phyloP scores from a whole-genome alignment of 2,888 invertebrate genomes.

The Scrobipalpa atriplicella region DNA sequence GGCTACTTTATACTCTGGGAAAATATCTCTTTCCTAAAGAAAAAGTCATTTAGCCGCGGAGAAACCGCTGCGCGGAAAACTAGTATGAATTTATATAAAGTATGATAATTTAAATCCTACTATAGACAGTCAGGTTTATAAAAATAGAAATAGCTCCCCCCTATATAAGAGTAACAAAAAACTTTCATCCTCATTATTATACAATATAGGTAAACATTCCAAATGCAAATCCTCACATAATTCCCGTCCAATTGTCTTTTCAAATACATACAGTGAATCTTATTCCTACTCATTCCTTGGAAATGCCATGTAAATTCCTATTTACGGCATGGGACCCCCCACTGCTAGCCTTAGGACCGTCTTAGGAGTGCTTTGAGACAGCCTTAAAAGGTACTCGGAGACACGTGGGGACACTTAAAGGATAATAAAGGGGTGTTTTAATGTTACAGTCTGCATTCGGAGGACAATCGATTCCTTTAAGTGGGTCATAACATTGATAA shows the following conservation, averaged over 20 bases:
- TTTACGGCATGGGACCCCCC: background rate
- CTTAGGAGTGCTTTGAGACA: conserved; percentile 1
- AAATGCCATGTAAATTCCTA: conserved; percentile 12
- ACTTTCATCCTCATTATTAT: too few relatives aligned
- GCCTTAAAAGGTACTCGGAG: conserved; percentile 22
- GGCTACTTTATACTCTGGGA: too few relatives aligned
- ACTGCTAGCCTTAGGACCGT: conserved; percentile 5
- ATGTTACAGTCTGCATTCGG: conserved; percentile 6
- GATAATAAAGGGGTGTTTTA: conserved; percentile 25
- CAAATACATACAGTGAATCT: conserved; percentile 1
- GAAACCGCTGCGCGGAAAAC: too few relatives aligned
- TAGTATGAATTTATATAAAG: too few relatives aligned
- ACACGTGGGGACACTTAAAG: conserved; percentile 26
- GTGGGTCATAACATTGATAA: conserved; percentile 6
- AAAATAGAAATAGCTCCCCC: too few relatives aligned
- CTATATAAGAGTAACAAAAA: too few relatives aligned
- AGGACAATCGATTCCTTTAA: conserved; percentile 10
- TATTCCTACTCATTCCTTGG: background rate
- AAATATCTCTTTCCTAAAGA: too few relatives aligned
- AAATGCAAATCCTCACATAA: conserved; percentile 7
- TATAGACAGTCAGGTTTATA: too few relatives aligned
- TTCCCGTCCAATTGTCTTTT: conserved; percentile 7
- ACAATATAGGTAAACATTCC: background rate
- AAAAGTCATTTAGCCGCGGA: too few relatives aligned
- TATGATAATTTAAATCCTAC: too few relatives aligned